Evolutionary conservation across 2,797 vertebrate species (phyloP), one percentile per base, ranked within the genome.

Genomic region (Rhinatrema bivittatum): DNA sequence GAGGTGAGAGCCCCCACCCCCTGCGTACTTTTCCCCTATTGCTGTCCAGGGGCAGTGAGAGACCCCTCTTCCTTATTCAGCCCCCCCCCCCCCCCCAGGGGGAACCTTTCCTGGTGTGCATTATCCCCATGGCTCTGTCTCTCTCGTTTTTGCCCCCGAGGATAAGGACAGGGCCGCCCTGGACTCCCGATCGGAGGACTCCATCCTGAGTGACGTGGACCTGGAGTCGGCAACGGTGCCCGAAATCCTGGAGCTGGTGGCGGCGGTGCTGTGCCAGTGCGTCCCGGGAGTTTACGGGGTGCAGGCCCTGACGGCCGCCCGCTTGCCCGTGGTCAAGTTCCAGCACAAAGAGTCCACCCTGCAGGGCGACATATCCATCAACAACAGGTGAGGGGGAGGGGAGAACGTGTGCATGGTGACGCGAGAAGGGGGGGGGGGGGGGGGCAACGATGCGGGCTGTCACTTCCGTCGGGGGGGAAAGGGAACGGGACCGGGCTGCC

Each of bases 251-350:
- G 88, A 91, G 7, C 74, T 98, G 2, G 87, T 94, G 36, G 87
- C 84, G 0, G 47, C 79, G 0, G 89, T 98, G 26, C 66, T 98
- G 13, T 81, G 67, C 9, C 88, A 88, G 56, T 98, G 92, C 2
- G 91, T 92, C 4, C 93, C 94, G 1, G 89, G 89, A 0, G 93
- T 94, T 11, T 85, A 93, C 55, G 85, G 86, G 10, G 92, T 97
- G 32, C 79, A 87, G 0, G 63, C 81, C 3, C 87, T 97, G 25
- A 69, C 82, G 53, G 64, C 70, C 0, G 93, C 92, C 12, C 85
- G 93, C 4, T 81, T 89, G 6, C 93, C 93, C 0, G 90, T 97
- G 4, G 82, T 92, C 41, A 94, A 92, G 52, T 97, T 95, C 60
- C 86, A 80, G 45, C 88, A 97, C 67, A 83, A 82, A 4, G 79